Base-by-base conservation (phyloP, 2,888 invertebrate species). In the Coenonympha arcania region DNA sequence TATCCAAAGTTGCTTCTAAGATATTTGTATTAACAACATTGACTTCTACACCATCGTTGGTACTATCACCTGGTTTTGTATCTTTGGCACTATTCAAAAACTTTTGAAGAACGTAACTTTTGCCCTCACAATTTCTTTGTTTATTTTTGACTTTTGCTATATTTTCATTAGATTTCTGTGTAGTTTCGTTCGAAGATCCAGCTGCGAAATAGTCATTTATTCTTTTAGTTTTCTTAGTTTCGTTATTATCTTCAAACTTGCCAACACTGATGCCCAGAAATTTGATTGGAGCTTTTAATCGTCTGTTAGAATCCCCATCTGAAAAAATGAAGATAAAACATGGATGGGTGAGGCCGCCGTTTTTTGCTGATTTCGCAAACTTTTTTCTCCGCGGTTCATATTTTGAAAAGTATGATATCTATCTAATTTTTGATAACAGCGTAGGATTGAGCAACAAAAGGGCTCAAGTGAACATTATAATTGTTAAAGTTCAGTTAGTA, bases 261-360 rank as follows among this genome's bases (percentile, higher is more conserved):
- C 92, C 90, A 9, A 91, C 93, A 66, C 92, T 93, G n/a, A 95
- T 86, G 0, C 93, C 92, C 13, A 95, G 76, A 71, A 90, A 91
- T 53, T 88, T 90, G 11, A 95, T 87, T 0, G 90, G 86, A 59
- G 90, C 71, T 67, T 74, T 80, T 37, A 86, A 62, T 59, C 61
- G 71, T 60, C 80, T 71, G 44, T 84, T 79, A 6, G 41, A 39
- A 62, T 82, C 84, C 24, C 61, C 69, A 59, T 76, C 85, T 86
- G 62, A 33, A 80, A 82, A 24, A 4, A 11, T 19, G 20, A 22
- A 13, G n/a, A n/a, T n/a, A n/a, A n/a, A n/a, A n/a, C n/a, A n/a
- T n/a, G n/a, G n/a, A n/a, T n/a, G n/a, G n/a, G n/a, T n/a, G n/a
- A n/a, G n/a, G n/a, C n/a, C n/a, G n/a, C n/a, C n/a, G n/a, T n/a